Evolutionary conservation across 2,113 vertebrate species (phyloP).

Genomic region (Neodon shergylaensis): DNA sequence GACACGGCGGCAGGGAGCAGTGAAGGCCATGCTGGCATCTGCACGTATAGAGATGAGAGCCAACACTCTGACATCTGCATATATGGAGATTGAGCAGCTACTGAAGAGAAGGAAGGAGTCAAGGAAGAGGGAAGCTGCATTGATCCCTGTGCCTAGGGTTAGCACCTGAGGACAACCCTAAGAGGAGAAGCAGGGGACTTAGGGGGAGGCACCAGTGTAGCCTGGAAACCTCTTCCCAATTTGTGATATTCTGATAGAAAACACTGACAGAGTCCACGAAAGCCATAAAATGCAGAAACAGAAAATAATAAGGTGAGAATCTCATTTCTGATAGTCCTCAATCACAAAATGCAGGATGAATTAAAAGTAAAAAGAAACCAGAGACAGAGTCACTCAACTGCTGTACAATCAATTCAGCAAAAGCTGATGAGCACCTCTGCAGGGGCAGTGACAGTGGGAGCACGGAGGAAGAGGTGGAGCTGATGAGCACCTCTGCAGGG

Average conservation of each 20-base stretch:
- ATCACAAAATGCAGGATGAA: not conserved
- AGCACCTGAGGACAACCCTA: not conserved
- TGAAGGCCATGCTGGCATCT: not conserved
- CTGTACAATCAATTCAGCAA: not conserved
- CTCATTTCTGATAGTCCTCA: not conserved
- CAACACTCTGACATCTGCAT: too few species aligned
- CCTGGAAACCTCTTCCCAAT: not conserved
- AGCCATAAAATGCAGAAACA: not conserved
- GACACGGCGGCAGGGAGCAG: not conserved
- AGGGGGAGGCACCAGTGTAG: not conserved
- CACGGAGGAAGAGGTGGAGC: not conserved
- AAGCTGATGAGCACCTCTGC: not conserved
- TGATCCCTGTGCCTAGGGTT: not conserved
- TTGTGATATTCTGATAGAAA: constrained; percentile 11
- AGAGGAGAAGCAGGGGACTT: not conserved
- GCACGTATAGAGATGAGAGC: too few species aligned
- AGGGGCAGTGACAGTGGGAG: not conserved
- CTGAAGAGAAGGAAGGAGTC: not conserved
- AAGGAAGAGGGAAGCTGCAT: not conserved
- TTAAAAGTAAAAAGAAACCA: not conserved
- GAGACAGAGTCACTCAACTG: not conserved
- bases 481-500: too few species aligned
- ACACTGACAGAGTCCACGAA: not conserved
- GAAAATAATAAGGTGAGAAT: not conserved
- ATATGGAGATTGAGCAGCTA: not conserved